Evolutionary conservation across 2,888 invertebrate genomes (phyloP), one percentile per base, ranked within the genome.

Genomic region (Leptodirus hochenwartii): DNA sequence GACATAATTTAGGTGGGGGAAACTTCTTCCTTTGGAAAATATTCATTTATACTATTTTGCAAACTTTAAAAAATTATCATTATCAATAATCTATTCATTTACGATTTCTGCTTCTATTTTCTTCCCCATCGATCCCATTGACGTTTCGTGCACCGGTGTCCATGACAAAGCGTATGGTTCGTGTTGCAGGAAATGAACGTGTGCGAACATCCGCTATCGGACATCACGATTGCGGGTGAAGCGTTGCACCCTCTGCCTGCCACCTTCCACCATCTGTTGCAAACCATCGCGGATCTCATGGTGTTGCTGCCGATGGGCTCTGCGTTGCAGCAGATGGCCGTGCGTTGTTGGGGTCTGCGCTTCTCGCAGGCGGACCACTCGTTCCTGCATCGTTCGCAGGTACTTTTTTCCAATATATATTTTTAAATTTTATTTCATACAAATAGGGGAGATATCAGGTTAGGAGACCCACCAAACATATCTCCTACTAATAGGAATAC

Each of bases 261-360:
- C 15, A 54, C 56, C 4, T 78, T 93, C 53, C 90, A 93, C 50
- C 67, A 75, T 2, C 66, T 91, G 34, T 61, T 93, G 11, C 88
- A 90, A 49, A 88, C 90, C 0, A 79, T 93, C 32, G 82, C 90
- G 9, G 85, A 91, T 49, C 63, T 93, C 25, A 93, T 93, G 62
- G 75, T 90, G 10, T 64, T 82, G 11, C 61, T 91, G 36, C 85
- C 88, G 1, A 71, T 82, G 37, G 81, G 88, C 23, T 85, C 87
- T 5, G 72, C 91, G 0, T 59, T 88, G 13, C 81, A 87, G 44
- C 76, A 88, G 52, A 88, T 90, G 57, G 90, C 91, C 1, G 81
- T 93, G 22, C 66, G 88, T 36, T 91, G 91, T 54, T 93, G 90
- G 78, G 88, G 87, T 16, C 68, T 93, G 29, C 72, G 79, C 44